Evolutionary conservation across 2,113 vertebrate genomes (phyloP).

Genomic region (Ochotona princeps): DNA sequence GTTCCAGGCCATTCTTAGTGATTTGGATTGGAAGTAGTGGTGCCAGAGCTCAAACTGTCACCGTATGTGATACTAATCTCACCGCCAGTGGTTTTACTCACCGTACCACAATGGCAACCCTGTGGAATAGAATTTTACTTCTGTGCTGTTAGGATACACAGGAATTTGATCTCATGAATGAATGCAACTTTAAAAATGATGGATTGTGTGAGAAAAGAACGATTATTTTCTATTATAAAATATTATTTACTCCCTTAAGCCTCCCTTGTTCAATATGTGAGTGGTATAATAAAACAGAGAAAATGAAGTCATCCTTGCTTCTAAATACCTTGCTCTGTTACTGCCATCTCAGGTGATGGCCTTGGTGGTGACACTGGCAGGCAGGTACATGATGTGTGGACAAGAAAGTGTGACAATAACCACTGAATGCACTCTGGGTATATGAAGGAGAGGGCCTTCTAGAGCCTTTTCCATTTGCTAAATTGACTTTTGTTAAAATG

Average conservation of each 20-base stretch:
- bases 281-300: not conserved
- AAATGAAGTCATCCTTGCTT: conserved; percentile 16
- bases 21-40: no score
- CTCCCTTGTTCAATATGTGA: not conserved
- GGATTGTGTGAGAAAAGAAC: conserved; percentile 32
- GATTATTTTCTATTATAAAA: conserved; percentile 18
- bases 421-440: conserved; percentile 22
- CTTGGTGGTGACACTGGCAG: conserved; percentile 10
- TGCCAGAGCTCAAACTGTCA: no score
- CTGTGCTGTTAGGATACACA: not conserved
- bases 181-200: conserved; percentile 12
- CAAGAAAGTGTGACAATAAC: conserved; percentile 54
- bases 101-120: no score
- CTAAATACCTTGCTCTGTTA: conserved; percentile 22
- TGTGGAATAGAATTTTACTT: no score
- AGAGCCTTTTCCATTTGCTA: conserved; percentile 63
- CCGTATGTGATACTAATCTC: no score
- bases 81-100: no score
- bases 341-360: conserved; percentile 34
- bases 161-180: conserved; percentile 39
- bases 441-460: conserved; percentile 62
- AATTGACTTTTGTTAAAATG: conserved; percentile 76
- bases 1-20: no score
- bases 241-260: not conserved
- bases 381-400: conserved; percentile 23